phyloP scores from a whole-genome alignment of 2,113 vertebrate genomes.

The Oncorhynchus keta region DNA sequence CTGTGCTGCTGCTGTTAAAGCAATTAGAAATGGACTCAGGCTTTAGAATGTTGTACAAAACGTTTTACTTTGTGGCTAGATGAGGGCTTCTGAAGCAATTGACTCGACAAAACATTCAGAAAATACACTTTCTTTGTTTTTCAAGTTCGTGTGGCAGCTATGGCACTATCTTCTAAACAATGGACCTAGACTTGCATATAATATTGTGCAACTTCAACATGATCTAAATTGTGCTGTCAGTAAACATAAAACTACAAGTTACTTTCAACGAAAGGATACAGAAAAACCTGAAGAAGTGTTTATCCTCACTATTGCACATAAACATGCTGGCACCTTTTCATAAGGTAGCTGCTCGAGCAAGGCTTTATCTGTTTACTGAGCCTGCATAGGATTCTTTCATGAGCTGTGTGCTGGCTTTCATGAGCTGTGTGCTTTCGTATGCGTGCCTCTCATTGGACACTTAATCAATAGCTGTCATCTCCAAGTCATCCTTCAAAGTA shows the following conservation, averaged over 20 bases:
- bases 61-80: neutral
- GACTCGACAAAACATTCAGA: neutral
- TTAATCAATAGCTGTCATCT: slow-evolving; percentile 76
- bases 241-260: neutral
- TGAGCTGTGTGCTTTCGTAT: slow-evolving; percentile 63
- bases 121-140: neutral
- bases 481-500: slow-evolving; percentile 67
- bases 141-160: no score
- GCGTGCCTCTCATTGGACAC: slow-evolving; percentile 62
- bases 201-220: no score
- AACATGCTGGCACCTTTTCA: neutral
- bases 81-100: neutral
- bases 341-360: neutral
- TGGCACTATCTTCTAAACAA: neutral
- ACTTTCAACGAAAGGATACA: neutral
- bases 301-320: neutral
- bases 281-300: neutral
- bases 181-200: no score
- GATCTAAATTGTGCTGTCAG: no score
- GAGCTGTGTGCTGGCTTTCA: slow-evolving; percentile 64
- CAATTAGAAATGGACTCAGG: slow-evolving; percentile 41
- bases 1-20: slow-evolving; percentile 27
- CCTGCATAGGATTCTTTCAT: slow-evolving; percentile 67
- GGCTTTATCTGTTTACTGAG: slow-evolving; percentile 22
- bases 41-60: neutral